Percentiles rank a stretch among this genome's conserved stretches.
These are phyloP conservation scores for Phacellophora camtschatica DNA, from an alignment of 30 jellyfish, hydroid and myxozoan genomes.

Conservation along the genomic window DNA sequence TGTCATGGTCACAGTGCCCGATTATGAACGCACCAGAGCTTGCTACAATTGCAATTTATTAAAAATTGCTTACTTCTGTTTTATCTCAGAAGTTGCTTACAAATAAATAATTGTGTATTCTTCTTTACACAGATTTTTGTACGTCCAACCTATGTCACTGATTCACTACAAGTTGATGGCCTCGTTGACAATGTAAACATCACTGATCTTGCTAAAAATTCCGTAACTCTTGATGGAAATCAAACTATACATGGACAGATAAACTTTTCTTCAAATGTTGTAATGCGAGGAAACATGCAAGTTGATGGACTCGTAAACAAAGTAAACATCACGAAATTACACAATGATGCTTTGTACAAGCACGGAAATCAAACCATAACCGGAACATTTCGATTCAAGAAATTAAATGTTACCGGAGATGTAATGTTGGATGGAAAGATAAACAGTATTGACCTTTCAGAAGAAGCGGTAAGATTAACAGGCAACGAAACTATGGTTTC, in stretches of 20 bases:
- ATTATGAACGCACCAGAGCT: no score
- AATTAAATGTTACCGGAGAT: constrained; percentile 29
- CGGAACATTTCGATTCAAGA: constrained; percentile 15
- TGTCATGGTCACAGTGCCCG: neutral
- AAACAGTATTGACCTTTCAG: constrained; percentile 73
- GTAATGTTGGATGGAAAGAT: constrained; percentile 43
- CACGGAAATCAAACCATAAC: constrained; percentile 43
- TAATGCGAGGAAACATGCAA: constrained; percentile 16
- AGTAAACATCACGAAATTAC: constrained; percentile 14
- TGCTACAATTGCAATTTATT: no score
- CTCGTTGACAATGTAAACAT: constrained; percentile 86
- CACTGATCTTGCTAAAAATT: constrained; percentile 33
- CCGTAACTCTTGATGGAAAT: constrained; percentile 20
- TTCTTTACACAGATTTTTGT: constrained; percentile 4
- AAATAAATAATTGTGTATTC: no score
- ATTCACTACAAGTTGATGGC: constrained; percentile 44
- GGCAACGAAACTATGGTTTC: constrained; percentile 60
- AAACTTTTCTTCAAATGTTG: constrained; percentile 18
- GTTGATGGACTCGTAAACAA: constrained; percentile 60
- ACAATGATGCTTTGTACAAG: constrained; percentile 48
- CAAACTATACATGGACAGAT: constrained; percentile 21
- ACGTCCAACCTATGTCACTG: constrained; percentile 6
- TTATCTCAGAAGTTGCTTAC: no score
- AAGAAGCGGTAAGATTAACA: constrained; percentile 58
- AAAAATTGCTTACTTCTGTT: no score